Evolutionary conservation across 2,888 invertebrate species (phyloP), one percentile per base, ranked within the genome.

Genomic region (Sphecodes monilicornis): DNA sequence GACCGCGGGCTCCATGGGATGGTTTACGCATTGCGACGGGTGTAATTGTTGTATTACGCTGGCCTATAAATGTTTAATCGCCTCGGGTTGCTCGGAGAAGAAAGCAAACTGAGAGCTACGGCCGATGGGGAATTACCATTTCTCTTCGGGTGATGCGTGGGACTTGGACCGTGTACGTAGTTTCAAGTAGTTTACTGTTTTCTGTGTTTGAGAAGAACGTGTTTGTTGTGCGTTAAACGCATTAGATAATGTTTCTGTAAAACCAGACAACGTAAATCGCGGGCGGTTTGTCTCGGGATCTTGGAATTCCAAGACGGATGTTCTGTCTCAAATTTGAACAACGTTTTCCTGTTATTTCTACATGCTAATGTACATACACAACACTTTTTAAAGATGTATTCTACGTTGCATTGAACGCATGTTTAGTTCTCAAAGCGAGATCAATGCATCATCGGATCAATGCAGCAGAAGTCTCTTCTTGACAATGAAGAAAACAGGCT

Each of bases 11-110:
- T 22, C 50, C 26, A 26, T 26, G 57, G 26, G 57, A 57, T 11
- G 57, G 57, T 57, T 57, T 16, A 57, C 57, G 57, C 13, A 57
- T 57, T 26, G 26, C 26, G 3, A 26, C 26, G 13, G 26, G 5
- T 29, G 57, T 57, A 57, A 57, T 57, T 57, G 57, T 57, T 57
- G 26, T 57, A 57, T 57, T 57, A 57, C 57, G 26, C 57, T 29
- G 26, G 57, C 57, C 57, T 57, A 57, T 57, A 57, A 57, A 57
- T 57, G 26, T 57, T 57, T 57, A 26, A 57, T 26, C 50, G 57
- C 4, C 5, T 1, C 26, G 26, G 11, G 4, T 16, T 26, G 13
- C 57, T 13, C 57, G 4, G 16, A 57, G 57, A 57, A 26, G 57
- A 57, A 57, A 57, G 57, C 57, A 26, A 57, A 26, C 11, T 11